These are phyloP conservation scores for Laspeyria flexula DNA, from an alignment of 2,888 invertebrate species.

Conservation along the genomic window DNA sequence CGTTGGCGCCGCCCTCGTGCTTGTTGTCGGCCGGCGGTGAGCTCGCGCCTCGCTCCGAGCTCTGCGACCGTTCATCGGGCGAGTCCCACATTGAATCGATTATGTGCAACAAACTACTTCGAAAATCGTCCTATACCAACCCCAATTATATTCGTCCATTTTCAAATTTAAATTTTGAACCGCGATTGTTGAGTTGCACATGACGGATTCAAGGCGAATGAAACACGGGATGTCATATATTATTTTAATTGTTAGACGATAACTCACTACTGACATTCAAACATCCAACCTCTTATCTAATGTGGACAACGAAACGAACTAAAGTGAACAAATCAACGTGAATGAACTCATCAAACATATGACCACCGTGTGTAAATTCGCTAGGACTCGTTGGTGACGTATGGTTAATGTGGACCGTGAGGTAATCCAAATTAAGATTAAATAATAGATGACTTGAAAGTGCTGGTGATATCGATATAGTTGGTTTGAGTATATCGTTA, in stretches of 20 bases:
- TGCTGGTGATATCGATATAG: constrained; percentile 29
- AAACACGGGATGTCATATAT: constrained; percentile 87
- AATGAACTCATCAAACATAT: constrained; percentile 82
- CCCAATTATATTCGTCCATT: constrained; percentile 61
- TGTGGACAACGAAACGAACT: constrained; percentile 75
- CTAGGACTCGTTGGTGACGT: constrained; percentile 75
- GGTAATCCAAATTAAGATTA: constrained; percentile 46
- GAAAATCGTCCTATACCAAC: constrained; percentile 83
- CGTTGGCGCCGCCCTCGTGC: constrained; percentile 69
- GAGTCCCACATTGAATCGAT: constrained; percentile 87
- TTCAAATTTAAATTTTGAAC: constrained; percentile 60
- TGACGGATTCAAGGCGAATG: constrained; percentile 87
- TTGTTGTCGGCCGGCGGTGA: constrained; percentile 68
- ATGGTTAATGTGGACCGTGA: constrained; percentile 56
- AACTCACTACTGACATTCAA: constrained; percentile 83
- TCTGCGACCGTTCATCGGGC: constrained; percentile 86
- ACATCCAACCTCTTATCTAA: constrained; percentile 79
- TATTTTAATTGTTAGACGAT: constrained; percentile 80
- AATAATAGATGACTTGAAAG: too few relatives aligned
- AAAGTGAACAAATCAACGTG: constrained; percentile 80
- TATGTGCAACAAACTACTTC: constrained; percentile 87
- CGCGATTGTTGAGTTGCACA: constrained; percentile 83
- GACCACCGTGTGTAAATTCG: constrained; percentile 86
- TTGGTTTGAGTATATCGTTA: constrained; percentile 4
- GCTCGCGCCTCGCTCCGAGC: constrained; percentile 66